phyloP scores from a whole-genome alignment of 2,888 invertebrate species.

The Caenorhabditis zanzibari region DNA sequence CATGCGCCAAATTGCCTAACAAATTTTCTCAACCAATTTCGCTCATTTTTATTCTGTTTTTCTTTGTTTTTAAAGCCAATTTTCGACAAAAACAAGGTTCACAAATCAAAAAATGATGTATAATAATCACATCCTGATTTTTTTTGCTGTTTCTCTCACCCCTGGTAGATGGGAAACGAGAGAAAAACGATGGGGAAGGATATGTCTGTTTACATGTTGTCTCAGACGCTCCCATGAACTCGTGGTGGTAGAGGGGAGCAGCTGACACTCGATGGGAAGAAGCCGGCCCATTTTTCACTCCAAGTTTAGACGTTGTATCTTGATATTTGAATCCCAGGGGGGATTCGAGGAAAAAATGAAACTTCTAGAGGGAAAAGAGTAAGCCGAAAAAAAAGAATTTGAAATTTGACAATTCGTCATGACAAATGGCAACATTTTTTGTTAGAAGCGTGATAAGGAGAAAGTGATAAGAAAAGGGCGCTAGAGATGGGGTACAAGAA shows the following conservation, averaged over 20 bases:
- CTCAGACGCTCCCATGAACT: constrained; percentile 19
- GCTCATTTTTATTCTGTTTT: background rate
- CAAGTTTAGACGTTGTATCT: too few relatives aligned
- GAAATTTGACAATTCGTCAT: background rate
- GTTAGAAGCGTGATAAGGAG: background rate
- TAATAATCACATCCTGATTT: background rate
- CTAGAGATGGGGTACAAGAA: too few relatives aligned
- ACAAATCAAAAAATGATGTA: background rate
- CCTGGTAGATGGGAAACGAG: background rate
- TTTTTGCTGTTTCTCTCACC: background rate
- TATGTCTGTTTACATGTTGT: constrained; percentile 48
- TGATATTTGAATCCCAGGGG: too few relatives aligned
- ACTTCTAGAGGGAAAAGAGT: background rate
- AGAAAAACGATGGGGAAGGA: background rate
- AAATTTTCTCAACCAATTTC: background rate
- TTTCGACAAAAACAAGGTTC: too few relatives aligned
- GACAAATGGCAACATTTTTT: background rate
- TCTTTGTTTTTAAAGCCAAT: too few relatives aligned
- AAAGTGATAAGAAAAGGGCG: background rate
- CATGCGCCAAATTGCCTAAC: background rate
- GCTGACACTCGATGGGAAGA: constrained; percentile 11
- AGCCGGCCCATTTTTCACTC: background rate
- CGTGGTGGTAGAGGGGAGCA: constrained; percentile 14
- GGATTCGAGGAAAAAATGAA: too few relatives aligned
- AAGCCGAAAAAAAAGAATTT: background rate